Percentiles rank a stretch among this genome's conserved stretches.
Evolutionary conservation across 2,888 invertebrate genomes (phyloP).

Genomic region (Syrista parreyssii): DNA sequence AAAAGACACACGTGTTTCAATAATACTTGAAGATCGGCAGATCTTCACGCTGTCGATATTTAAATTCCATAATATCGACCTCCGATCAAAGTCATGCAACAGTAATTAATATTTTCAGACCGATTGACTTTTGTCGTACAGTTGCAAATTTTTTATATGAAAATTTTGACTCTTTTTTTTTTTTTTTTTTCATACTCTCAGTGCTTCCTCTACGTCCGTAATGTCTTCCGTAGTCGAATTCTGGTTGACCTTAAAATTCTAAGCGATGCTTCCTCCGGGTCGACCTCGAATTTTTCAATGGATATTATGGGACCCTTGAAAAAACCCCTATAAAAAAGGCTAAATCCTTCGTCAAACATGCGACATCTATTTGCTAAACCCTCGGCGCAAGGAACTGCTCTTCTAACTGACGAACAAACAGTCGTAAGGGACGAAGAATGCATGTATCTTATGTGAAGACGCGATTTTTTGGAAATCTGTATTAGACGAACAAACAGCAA

Average conservation of each 20-base stretch:
- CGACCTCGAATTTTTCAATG: background rate
- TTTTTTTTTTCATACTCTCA: background rate
- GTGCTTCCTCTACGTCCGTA: background rate
- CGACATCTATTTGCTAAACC: conserved; percentile 48
- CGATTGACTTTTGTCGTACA: background rate
- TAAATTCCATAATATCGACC: background rate
- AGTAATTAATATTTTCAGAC: background rate
- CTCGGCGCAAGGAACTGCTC: conserved; percentile 35
- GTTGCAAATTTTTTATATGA: background rate
- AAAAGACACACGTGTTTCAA: background rate
- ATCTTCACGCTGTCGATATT: background rate
- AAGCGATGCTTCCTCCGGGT: background rate
- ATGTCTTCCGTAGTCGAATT: background rate
- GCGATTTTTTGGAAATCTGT: conserved; percentile 23
- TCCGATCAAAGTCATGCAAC: background rate
- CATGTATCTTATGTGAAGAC: conserved; percentile 19
- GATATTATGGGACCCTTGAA: conserved; percentile 26
- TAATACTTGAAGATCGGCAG: background rate
- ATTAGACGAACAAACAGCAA: conserved; percentile 20
- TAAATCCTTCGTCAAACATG: conserved; percentile 51
- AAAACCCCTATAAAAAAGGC: conserved; percentile 42
- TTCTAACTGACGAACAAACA: conserved; percentile 48
- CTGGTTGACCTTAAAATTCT: background rate
- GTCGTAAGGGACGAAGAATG: conserved; percentile 22
- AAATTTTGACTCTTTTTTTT: background rate